Base-by-base conservation (phyloP, 2,888 invertebrate species). In the Platycheirus rosarum region DNA sequence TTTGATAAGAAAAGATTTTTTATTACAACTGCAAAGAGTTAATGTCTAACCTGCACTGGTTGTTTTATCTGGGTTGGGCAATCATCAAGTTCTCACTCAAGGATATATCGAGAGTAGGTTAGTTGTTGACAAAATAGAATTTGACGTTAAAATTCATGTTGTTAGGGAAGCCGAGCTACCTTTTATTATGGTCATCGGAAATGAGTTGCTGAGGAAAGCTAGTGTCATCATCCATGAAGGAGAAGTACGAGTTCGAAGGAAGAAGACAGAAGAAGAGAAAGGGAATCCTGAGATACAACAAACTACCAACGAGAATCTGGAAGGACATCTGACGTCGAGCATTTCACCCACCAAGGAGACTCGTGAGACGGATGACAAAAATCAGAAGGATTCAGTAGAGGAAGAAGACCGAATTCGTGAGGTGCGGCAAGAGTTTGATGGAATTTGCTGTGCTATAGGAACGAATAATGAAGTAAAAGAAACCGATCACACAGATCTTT, bases 31-130 rank as follows among this genome's bases (percentile, higher is more conserved):
- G 6, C 11, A 14, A 13, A 65, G 37, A 49, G 37, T n/a, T 1
- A 51, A 63, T 9, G 18, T 63, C 11, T 6, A 14, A 26, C 40
- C 40, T 11, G 13, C 6, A 32, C 9, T 20, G 44, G 53, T 68
- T 20, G 32, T 20, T 13, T 68, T 68, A 32, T 42, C 53, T 53
- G 53, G 68, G 53, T 53, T 53, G 42, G 66, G 66, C 2, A 66
- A 66, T 26, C 51, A 65, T 20, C 49, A 65, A 65, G 65, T 49
- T 5, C 11, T 51, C 40, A 66, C 51, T 35, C 66, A 40, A n/a
- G 66, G 42, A 5, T 51, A 16, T 13, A 66, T 42, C n/a, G 26
- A 66, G 3, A 20, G 7, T 6, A 29, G 13, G 18, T 14, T 66
- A 1, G 8, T 53, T 0, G 29, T 66, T 6, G 66, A 53, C 29